phyloP scores from a whole-genome alignment of 2,113 vertebrate species.

The Struthio camelus region DNA sequence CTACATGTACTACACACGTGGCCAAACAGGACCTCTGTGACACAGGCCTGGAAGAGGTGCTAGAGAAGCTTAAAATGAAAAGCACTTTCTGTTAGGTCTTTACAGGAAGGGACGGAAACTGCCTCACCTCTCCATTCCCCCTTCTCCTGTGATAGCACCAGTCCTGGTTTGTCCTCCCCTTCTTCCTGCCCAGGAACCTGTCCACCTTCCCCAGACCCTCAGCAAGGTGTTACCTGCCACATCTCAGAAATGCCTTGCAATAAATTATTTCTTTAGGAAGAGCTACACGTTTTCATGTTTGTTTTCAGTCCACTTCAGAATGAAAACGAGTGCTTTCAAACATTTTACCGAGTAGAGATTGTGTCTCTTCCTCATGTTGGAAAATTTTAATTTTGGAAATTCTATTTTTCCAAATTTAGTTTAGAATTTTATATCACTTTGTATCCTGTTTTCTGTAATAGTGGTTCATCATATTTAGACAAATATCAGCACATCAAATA shows the following conservation, averaged over 20 bases:
- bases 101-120: not conserved
- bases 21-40: not conserved
- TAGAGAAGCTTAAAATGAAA: not conserved
- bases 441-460: not conserved
- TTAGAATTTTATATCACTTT: not conserved
- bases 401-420: not conserved
- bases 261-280: not conserved
- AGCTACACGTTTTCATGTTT: not conserved
- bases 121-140: not conserved
- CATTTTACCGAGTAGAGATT: not conserved
- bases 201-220: not conserved
- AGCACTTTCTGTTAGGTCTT: not conserved
- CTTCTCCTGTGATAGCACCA: not conserved
- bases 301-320: not conserved
- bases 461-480: not conserved
- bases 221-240: not conserved
- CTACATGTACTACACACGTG: not conserved
- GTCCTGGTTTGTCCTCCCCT: not conserved
- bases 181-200: rapidly evolving
- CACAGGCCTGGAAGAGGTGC: not conserved
- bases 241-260: not conserved
- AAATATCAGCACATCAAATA: not conserved
- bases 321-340: not conserved
- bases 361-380: not conserved
- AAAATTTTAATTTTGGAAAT: not conserved